Percentiles rank a stretch among this genome's conserved stretches.
phyloP scores from a whole-genome alignment of 2,113 vertebrate genomes.

The Cisticola juncidis region DNA sequence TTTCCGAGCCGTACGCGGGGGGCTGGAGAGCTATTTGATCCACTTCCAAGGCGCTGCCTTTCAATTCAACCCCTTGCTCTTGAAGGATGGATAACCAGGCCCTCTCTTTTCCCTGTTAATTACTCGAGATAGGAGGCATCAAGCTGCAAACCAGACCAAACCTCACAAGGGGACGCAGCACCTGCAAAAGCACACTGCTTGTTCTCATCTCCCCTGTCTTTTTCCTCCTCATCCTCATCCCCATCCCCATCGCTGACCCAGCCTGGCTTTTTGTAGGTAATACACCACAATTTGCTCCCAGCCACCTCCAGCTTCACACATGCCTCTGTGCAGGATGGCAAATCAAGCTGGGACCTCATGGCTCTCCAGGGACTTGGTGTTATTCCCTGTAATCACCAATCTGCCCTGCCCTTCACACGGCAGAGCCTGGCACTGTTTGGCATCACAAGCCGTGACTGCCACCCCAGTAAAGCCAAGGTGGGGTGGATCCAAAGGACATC shows the following conservation, averaged over 20 bases:
- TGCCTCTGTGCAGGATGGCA: not conserved
- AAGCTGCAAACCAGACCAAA: constrained; percentile 3
- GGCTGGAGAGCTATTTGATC: constrained; percentile 54
- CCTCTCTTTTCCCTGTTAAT: constrained; percentile 62
- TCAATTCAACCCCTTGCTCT: constrained; percentile 64
- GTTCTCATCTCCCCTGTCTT: not conserved
- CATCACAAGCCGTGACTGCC: not conserved
- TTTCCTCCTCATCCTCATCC: not conserved
- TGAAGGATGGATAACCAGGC: constrained; percentile 64
- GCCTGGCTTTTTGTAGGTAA: not conserved
- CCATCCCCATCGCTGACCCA: not conserved
- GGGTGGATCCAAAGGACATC: not conserved
- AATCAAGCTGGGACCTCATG: not conserved
- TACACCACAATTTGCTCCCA: not conserved
- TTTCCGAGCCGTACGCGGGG: constrained; percentile 7
- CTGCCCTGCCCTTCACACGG: not conserved
- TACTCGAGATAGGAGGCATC: constrained; percentile 31
- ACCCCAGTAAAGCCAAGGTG: not conserved
- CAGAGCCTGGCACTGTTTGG: not conserved
- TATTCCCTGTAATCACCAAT: not conserved
- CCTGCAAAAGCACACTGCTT: not conserved
- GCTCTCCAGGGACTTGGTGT: not conserved
- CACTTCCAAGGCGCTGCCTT: constrained; percentile 60
- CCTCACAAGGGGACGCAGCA: not conserved
- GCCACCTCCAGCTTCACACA: not conserved